Conservation (phyloP, 2,888 invertebrate genomes). For the Mactromeris polynyma region DNA sequence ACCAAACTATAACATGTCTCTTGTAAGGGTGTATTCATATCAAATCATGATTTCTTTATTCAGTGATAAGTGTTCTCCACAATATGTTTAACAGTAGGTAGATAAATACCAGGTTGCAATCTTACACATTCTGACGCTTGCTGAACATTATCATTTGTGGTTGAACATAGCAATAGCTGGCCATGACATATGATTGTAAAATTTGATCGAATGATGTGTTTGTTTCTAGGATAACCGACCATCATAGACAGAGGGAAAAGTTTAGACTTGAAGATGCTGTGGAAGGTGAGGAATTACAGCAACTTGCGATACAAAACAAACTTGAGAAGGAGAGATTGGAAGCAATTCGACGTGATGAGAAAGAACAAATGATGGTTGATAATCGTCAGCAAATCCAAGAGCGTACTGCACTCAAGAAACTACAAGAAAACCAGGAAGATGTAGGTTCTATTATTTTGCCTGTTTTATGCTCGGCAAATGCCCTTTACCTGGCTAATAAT, state of each 20-base stretch:
- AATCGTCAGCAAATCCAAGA: conserved; percentile 85
- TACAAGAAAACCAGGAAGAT: conserved; percentile 84
- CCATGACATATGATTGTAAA: too few species aligned
- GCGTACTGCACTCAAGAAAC: conserved; percentile 80
- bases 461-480: too few species aligned
- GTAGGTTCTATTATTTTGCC: conserved; percentile 30
- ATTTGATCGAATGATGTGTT: background rate
- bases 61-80: too few species aligned
- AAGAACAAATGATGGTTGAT: conserved; percentile 80
- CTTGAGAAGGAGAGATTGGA: conserved; percentile 84
- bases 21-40: too few species aligned
- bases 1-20: too few species aligned
- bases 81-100: too few species aligned
- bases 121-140: too few species aligned
- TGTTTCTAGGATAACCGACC: conserved; percentile 79
- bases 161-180: too few species aligned
- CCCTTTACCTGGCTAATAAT: too few species aligned
- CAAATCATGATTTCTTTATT: too few species aligned
- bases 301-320: conserved; percentile 83
- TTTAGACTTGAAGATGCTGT: conserved; percentile 74
- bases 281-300: conserved; percentile 86
- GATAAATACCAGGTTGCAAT: too few species aligned
- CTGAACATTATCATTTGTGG: too few species aligned
- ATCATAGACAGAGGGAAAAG: conserved; percentile 73
- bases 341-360: conserved; percentile 82